Evolutionary conservation across 1,140 invertebrate genomes (phyloP).

Genomic region (Gonioctena quinquepunctata): DNA sequence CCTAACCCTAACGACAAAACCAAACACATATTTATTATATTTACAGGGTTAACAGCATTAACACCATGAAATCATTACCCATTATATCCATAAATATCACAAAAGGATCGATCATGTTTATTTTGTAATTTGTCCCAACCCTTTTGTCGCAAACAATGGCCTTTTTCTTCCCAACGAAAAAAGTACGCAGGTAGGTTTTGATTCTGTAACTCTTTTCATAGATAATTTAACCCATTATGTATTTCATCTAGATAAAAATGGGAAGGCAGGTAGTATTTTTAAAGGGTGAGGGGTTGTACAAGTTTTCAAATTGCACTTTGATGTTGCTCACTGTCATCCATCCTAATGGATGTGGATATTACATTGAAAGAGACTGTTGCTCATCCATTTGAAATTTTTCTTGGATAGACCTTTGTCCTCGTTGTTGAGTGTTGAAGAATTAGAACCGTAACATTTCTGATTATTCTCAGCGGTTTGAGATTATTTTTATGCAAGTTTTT

Average conservation of each 20-base stretch:
- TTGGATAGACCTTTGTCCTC: no score
- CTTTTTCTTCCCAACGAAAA: slow-evolving; percentile 4
- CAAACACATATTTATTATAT: not conserved
- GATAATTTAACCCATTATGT: slow-evolving; percentile 14
- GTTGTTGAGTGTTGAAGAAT: no score
- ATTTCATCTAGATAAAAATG: not conserved
- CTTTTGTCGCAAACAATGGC: slow-evolving; percentile 8
- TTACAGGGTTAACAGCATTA: slow-evolving; percentile 14
- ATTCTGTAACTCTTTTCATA: slow-evolving; percentile 16
- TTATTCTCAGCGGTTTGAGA: no score
- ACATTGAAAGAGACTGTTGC: no score
- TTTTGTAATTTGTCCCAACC: slow-evolving; percentile 17
- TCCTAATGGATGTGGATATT: no score
- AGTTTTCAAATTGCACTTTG: not conserved
- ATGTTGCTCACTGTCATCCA: not conserved
- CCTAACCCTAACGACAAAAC: not conserved
- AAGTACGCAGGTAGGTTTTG: slow-evolving; percentile 9
- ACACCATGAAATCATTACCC: slow-evolving; percentile 20
- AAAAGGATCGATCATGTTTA: slow-evolving; percentile 23
- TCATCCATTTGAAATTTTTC: no score
- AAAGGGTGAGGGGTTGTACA: not conserved
- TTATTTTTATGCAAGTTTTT: no score
- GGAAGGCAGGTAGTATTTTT: not conserved
- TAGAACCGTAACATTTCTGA: no score
- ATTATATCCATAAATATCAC: slow-evolving; percentile 13